Evolutionary conservation across 2,113 vertebrate genomes (phyloP), one percentile per base, ranked within the genome.

Genomic region (Trogon surrucura): DNA sequence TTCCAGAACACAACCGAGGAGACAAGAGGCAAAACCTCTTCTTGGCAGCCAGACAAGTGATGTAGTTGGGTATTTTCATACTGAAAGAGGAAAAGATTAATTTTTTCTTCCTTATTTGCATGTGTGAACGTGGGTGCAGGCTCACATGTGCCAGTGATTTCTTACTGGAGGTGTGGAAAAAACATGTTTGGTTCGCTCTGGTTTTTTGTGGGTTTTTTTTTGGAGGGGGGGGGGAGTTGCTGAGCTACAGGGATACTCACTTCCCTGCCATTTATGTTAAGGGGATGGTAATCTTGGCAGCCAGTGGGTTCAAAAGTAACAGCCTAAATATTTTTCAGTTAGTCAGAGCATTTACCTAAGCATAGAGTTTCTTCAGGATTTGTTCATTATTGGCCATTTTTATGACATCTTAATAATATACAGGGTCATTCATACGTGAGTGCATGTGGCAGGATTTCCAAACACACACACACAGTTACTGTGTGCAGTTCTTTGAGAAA

Each of bases 41-140:
- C 13, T 16, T 45, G 34, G 10, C 14, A 77, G 22, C 17, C 5
- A n/a, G 48, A 19, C 26, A 20, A 29, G 26, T 27, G 18, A 14
- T 26, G 5, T 16, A 23, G 26, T 13, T 60, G 10, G 4, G 12
- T 26, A 41, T 23, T 21, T 71, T 85, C 60, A 13, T 25, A 22
- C 13, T 56, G 27, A 56, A 75, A 80, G 38, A 87, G 16, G 30
- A 48, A 84, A 80, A 5, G 34, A 66, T 80, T 45, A 29, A 34
- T 41, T 41, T n/a, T 23, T 71, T 58, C 45, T 81, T 85, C 47
- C 20, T 50, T 80, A 30, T 79, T 45, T 38, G 26, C 20, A 20
- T 11, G 21, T 3, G 2, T 18, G 30, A 15, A 36, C 15, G 3
- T 26, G 3, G 16, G 18, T 73, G 25, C 0, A 0, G 30, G 16